Evolutionary conservation across 2,113 vertebrate species (phyloP).

Genomic region (Brachirus orientalis): DNA sequence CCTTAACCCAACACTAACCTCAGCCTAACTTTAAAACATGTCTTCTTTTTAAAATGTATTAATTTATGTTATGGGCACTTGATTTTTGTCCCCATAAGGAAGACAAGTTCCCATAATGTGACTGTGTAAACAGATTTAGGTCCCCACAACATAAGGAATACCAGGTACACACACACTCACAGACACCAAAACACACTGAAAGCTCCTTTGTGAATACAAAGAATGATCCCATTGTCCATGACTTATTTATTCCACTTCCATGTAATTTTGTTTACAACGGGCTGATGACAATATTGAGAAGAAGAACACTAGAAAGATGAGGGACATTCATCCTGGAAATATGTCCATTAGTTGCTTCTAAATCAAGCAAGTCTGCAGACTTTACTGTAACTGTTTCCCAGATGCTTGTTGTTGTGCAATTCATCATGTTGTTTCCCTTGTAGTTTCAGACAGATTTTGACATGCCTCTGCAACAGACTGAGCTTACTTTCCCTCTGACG

Average conservation of each 20-base stretch:
- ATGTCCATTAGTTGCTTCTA: conserved; percentile 40
- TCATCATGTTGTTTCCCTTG: conserved; percentile 13
- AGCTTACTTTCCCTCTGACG: conserved; percentile 49
- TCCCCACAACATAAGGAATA: too few species aligned
- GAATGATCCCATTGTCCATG: conserved; percentile 54
- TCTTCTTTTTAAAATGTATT: too few species aligned
- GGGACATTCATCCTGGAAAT: conserved; percentile 52
- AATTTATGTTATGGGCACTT: too few species aligned
- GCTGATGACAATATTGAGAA: conserved; percentile 34
- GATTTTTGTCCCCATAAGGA: too few species aligned
- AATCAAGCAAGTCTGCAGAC: conserved; percentile 30
- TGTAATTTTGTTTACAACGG: conserved; percentile 43
- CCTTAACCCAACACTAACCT: too few species aligned
- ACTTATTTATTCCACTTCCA: conserved; percentile 65
- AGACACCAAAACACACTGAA: conserved; percentile 44
- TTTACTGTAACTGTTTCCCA: conserved; percentile 49
- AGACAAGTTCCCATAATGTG: too few species aligned
- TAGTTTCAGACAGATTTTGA: conserved; percentile 49
- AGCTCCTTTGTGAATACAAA: conserved; percentile 56
- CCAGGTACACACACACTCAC: neutral
- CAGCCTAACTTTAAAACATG: too few species aligned
- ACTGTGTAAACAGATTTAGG: too few species aligned
- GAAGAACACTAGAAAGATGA: conserved; percentile 23
- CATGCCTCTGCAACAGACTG: conserved; percentile 36
- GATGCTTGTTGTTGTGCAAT: conserved; percentile 58